Evolutionary conservation across 2,113 vertebrate genomes (phyloP).

Genomic region (Petrocephalus zakoni): DNA sequence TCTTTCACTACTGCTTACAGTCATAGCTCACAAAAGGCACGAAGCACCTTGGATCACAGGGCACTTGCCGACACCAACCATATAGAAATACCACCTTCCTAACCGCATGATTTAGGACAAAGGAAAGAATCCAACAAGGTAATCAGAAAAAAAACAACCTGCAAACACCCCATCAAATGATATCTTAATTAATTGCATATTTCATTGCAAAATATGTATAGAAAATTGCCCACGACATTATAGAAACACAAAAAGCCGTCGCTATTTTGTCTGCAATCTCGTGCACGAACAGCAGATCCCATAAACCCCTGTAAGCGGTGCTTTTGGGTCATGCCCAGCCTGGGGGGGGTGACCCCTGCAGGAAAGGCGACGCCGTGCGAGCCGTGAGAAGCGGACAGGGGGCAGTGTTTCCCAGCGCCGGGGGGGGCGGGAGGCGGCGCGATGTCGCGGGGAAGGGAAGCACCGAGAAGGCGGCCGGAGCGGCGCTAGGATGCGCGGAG

Average conservation of each 20-base stretch:
- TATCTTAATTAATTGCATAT: not conserved
- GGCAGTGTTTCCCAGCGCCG: constrained; percentile 34
- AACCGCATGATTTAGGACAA: not conserved
- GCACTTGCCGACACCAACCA: not conserved
- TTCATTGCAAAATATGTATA: not conserved
- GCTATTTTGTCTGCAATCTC: not conserved
- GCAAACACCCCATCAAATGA: not conserved
- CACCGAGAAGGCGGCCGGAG: constrained; percentile 14
- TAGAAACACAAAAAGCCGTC: not conserved
- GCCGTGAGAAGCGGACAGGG: constrained; percentile 14
- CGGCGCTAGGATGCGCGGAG: not conserved
- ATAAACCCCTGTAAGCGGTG: not conserved
- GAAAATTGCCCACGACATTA: not conserved
- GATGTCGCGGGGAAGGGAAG: constrained; percentile 14
- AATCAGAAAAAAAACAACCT: not conserved
- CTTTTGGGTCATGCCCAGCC: not conserved
- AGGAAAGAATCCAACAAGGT: not conserved
- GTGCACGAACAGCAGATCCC: not conserved
- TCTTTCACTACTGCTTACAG: not conserved
- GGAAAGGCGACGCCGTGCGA: not conserved
- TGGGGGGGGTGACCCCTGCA: not conserved
- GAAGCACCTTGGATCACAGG: not conserved
- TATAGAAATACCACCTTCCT: not conserved
- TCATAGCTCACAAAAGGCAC: not conserved
- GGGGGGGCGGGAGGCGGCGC: not conserved